Evolutionary conservation across 2,797 vertebrate species (phyloP).

Genomic region (Mus minutoides): DNA sequence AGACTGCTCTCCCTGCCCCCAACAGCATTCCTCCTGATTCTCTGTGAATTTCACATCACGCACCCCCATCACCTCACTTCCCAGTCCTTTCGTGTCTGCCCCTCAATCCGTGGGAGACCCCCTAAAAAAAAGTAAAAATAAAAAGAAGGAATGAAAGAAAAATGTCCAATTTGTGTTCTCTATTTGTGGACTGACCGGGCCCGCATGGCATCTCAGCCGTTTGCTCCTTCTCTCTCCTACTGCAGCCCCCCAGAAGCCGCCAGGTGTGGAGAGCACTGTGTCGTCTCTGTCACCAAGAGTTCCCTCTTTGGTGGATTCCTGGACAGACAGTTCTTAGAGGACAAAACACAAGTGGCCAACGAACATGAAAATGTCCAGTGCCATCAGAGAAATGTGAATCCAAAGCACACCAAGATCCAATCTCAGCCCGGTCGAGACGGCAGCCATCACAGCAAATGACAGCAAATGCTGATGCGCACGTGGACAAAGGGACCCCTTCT

Average conservation of each 20-base stretch:
- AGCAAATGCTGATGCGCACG: neutral
- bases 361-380: neutral
- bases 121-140: neutral
- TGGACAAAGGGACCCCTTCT: neutral
- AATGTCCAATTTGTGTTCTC: neutral
- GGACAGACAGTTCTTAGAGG: neutral
- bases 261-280: neutral
- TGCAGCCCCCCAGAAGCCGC: neutral
- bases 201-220: neutral
- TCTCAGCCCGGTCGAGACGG: neutral
- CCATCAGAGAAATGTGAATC: neutral
- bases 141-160: neutral
- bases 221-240: neutral
- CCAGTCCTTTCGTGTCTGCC: neutral
- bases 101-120: neutral
- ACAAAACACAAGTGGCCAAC: neutral
- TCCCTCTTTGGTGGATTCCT: neutral
- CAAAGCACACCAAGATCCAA: neutral
- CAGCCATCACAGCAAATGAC: neutral
- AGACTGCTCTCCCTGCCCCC: neutral
- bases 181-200: neutral
- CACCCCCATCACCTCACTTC: neutral
- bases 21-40: neutral
- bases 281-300: neutral
- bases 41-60: neutral